Evolutionary conservation across 2,113 vertebrate species (phyloP).

Genomic region (Trematocara stigmaticum): DNA sequence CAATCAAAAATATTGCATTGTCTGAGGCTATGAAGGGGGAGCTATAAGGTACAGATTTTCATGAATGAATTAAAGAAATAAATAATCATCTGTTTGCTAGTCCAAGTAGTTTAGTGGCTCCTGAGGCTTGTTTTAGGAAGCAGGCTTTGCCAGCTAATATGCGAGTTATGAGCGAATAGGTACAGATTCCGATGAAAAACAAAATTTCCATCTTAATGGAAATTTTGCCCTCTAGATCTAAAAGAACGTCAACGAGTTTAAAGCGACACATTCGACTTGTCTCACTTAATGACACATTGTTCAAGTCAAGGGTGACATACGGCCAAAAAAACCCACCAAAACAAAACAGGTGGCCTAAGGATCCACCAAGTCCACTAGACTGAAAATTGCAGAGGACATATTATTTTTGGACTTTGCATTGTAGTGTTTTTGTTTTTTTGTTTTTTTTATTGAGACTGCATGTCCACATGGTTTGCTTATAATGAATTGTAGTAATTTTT

Average conservation of each 20-base stretch:
- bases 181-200: neutral
- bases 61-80: neutral
- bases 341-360: neutral
- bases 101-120: neutral
- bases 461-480: neutral
- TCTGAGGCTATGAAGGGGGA: neutral
- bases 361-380: neutral
- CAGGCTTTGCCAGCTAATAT: neutral
- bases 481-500: neutral
- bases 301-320: neutral
- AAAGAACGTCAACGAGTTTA: neutral
- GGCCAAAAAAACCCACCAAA: neutral
- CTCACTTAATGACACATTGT: neutral
- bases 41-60: neutral
- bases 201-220: neutral
- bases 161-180: neutral
- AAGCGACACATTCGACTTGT: neutral
- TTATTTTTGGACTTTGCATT: neutral
- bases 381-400: neutral
- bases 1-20: neutral
- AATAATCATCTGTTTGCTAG: neutral
- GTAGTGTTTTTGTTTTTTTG: rapidly evolving
- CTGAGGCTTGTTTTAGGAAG: neutral
- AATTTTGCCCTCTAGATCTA: neutral
- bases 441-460: neutral